Evolutionary conservation across 2,113 vertebrate species (phyloP), one percentile per base, ranked within the genome.

Genomic region (Aptenodytes forsteri): DNA sequence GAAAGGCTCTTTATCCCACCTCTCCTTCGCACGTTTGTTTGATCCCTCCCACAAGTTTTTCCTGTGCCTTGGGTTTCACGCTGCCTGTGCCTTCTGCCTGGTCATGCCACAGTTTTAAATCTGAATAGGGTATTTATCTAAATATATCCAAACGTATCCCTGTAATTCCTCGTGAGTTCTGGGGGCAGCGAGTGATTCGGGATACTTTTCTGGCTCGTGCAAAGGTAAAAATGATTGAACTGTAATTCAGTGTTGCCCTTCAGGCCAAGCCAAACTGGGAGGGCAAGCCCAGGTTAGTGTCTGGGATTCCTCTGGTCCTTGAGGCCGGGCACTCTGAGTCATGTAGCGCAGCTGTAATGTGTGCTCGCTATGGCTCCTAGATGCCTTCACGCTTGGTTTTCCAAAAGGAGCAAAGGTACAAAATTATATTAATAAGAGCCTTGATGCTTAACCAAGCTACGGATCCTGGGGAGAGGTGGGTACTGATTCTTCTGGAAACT

Each of bases 1-100:
- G 81, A 97, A 97, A 96, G 91, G 94, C 84, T 83, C 96, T 97
- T 96, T 96, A 92, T 96, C 92, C 90, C 62, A 16, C 11, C 40
- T 83, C 49, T 16, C 69, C 91, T 52, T 86, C 11, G 0, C 15
- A 6, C 71, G 93, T 78, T 96, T 92, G 80, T 92, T 82, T 76
- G 92, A 88, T 82, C 56, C 85, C 67, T 89, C 79, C 95, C 87
- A 49, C 87, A 75, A 42, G 89, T 71, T 87, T 95, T 96, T 95
- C 94, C 11, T 11, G 79, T 86, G 89, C 92, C 12, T 56, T 21
- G 52, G 86, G 38, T 94, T 97, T 92, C 66, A 12, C 8, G 0
- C 70, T 54, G 84, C 81, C 32, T 5, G 23, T 34, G 42, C 82
- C 82, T 90, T 90, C 95, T 95, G 86, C 70, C 62, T 30, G 81